Percentiles rank a stretch among this genome's conserved stretches.
Evolutionary conservation across 2,113 vertebrate species (phyloP).

Genomic region (Rhynchomys soricoides): DNA sequence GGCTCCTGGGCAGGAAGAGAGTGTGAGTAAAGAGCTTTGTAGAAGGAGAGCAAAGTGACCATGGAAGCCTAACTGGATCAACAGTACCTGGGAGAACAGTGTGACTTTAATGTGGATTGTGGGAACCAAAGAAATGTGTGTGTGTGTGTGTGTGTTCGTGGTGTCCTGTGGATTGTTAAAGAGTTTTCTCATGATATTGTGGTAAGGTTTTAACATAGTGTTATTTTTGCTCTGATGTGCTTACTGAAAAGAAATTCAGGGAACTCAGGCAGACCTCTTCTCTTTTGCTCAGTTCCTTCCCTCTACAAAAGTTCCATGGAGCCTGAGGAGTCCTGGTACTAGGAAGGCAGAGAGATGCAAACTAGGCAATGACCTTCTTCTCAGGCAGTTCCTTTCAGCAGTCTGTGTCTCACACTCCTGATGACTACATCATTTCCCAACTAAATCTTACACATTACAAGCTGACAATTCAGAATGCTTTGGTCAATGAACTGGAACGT

Average conservation of each 20-base stretch:
- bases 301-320: background rate
- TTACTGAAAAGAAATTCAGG: background rate
- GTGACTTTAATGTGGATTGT: no score
- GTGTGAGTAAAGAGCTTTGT: background rate
- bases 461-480: background rate
- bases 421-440: background rate
- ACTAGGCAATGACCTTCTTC: background rate
- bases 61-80: background rate
- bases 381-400: background rate
- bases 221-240: background rate
- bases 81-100: background rate
- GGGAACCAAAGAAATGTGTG: background rate
- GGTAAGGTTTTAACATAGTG: background rate
- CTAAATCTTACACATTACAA: background rate
- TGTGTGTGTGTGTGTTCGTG: background rate
- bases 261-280: background rate
- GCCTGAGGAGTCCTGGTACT: rapidly evolving
- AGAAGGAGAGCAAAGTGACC: background rate
- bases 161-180: background rate
- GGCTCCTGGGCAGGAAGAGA: background rate
- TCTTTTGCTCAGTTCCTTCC: background rate
- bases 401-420: background rate
- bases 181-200: background rate
- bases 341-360: background rate
- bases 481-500: background rate